A percentile compares a stretch with the other conserved stretches of the same genome.
Conservation (phyloP, 1,140 invertebrate genomes). For the Aphaenogaster ashmeadi region DNA sequence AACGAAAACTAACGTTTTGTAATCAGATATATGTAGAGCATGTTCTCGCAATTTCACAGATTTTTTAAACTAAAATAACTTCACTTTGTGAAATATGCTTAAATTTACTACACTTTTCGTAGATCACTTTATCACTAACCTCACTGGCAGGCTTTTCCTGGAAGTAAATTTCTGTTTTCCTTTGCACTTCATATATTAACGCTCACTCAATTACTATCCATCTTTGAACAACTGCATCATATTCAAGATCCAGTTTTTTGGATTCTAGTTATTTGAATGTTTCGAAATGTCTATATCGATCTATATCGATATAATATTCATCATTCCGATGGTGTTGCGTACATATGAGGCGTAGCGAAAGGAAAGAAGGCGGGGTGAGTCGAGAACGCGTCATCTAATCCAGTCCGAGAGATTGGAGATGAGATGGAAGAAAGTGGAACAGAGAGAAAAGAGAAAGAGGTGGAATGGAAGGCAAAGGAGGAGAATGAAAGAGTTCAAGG, state of each 20-base stretch:
- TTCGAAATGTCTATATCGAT: constrained; percentile 26
- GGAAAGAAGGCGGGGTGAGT: constrained; percentile 10
- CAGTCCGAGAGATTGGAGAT: constrained; percentile 51
- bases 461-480: constrained; percentile 16
- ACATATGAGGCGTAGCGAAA: constrained; percentile 27
- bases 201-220: constrained; percentile 6
- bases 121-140: background rate
- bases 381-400: constrained; percentile 42
- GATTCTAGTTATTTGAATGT: background rate
- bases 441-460: constrained; percentile 38
- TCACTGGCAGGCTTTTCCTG: background rate
- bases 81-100: background rate
- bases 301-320: background rate
- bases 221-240: background rate
- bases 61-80: background rate
- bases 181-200: background rate
- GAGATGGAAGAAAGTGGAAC: constrained; percentile 55
- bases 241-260: constrained; percentile 7
- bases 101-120: constrained; percentile 12
- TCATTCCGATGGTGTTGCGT: constrained; percentile 12
- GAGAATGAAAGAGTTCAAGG: constrained; percentile 42
- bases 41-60: background rate
- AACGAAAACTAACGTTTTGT: background rate
- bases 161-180: background rate
- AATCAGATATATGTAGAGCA: background rate